Evolutionary conservation across 2,797 vertebrate species (phyloP).

Genomic region (Potorous gilbertii): DNA sequence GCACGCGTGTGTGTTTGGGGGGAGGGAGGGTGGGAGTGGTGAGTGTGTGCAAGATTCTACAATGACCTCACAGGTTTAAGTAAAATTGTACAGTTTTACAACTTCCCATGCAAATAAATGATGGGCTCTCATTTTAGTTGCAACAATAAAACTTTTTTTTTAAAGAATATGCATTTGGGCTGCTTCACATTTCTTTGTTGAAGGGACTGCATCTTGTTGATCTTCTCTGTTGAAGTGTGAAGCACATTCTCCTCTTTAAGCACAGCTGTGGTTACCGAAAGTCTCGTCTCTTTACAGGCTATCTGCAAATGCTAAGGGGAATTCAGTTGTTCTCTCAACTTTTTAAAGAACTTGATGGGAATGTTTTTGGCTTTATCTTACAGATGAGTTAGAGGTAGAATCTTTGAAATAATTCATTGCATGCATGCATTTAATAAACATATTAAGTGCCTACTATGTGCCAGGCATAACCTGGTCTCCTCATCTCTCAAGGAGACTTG

Average conservation of each 20-base stretch:
- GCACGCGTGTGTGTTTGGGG: conserved; percentile 52
- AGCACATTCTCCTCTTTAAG: neutral
- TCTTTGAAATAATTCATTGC: neutral
- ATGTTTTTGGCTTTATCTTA: neutral
- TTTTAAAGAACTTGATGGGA: neutral
- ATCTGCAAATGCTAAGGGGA: fast-evolving
- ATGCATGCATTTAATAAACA: neutral
- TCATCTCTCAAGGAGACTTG: neutral
- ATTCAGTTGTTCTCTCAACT: neutral
- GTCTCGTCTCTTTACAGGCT: neutral
- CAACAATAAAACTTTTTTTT: conserved; percentile 86
- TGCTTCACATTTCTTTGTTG: conserved; percentile 34
- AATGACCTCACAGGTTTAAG: conserved; percentile 83
- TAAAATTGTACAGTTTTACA: conserved; percentile 85
- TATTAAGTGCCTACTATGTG: neutral
- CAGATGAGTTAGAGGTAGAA: neutral
- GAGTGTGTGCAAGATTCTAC: conserved; percentile 80
- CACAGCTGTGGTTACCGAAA: neutral
- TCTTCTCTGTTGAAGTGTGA: neutral
- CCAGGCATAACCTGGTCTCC: neutral
- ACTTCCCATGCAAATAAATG: conserved; percentile 81
- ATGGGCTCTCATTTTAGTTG: conserved; percentile 87
- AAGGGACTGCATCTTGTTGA: neutral
- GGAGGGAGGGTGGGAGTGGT: neutral
- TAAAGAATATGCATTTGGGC: conserved; percentile 78